Conservation (phyloP, 2,113 vertebrate genomes). For the Sardina pilchardus region DNA sequence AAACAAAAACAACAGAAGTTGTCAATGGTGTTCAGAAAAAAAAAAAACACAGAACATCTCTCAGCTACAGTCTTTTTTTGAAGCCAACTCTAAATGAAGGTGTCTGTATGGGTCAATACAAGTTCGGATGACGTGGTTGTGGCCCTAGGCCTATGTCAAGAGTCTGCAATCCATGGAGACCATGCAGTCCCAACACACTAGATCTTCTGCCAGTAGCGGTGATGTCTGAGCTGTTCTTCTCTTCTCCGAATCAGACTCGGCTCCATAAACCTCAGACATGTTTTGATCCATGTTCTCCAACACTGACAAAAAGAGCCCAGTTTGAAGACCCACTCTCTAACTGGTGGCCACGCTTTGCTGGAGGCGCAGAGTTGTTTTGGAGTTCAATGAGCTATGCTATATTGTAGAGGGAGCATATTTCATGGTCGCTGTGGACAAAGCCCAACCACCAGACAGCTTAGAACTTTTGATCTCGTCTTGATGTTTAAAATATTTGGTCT, state of each 20-base stretch:
- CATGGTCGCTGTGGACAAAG: background rate
- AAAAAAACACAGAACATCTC: background rate
- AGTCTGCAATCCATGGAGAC: background rate
- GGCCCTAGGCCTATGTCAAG: background rate
- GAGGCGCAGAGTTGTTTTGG: background rate
- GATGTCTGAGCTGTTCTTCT: background rate
- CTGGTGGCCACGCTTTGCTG: background rate
- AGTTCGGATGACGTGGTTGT: background rate
- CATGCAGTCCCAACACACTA: background rate
- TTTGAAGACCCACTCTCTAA: background rate
- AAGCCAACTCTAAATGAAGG: background rate
- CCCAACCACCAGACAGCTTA: background rate
- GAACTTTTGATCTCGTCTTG: background rate
- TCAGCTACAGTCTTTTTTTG: background rate
- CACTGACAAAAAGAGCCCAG: background rate
- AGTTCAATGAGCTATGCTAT: background rate
- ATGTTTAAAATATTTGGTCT: background rate
- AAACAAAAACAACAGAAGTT: background rate
- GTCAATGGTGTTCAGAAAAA: slow-evolving; percentile 13
- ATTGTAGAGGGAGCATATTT: background rate
- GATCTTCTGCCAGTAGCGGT: background rate
- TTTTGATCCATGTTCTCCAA: background rate
- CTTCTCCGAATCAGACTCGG: background rate
- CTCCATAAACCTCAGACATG: background rate
- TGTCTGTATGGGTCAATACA: background rate